A percentile compares a stretch with the other conserved stretches of the same genome.
These are phyloP conservation scores for Drosophila parthenogenetica DNA, from an alignment of 2,888 invertebrate genomes.

Conservation along the genomic window DNA sequence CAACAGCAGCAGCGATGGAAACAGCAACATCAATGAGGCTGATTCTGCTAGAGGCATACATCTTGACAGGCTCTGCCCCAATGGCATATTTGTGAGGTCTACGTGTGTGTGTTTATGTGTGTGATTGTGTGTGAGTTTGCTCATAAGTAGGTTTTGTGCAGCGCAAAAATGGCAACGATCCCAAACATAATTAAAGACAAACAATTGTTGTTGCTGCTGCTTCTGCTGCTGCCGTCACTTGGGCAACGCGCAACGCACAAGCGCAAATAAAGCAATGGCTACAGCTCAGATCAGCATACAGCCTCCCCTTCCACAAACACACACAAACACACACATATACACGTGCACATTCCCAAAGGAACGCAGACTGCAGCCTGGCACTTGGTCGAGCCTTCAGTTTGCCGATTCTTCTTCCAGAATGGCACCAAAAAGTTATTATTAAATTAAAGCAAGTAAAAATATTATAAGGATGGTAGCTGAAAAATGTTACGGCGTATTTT, in stretches of 20 bases:
- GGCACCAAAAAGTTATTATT: slow-evolving; percentile 46
- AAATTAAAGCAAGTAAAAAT: slow-evolving; percentile 40
- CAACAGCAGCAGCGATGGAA: slow-evolving; percentile 62
- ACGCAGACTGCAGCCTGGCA: slow-evolving; percentile 30
- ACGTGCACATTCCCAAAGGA: slow-evolving; percentile 6
- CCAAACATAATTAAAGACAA: slow-evolving; percentile 81
- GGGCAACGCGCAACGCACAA: slow-evolving; percentile 58
- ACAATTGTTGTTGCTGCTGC: slow-evolving; percentile 62
- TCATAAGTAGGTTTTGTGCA: slow-evolving; percentile 67
- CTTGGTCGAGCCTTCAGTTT: slow-evolving; percentile 11
- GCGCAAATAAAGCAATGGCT: slow-evolving; percentile 65
- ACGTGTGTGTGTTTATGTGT: too few relatives aligned
- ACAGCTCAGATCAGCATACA: slow-evolving; percentile 23
- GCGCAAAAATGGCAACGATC: slow-evolving; percentile 67
- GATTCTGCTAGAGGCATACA: slow-evolving; percentile 30
- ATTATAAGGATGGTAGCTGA: slow-evolving; percentile 36
- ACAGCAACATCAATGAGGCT: slow-evolving; percentile 20
- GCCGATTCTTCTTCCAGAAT: neutral
- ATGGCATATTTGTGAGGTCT: slow-evolving; percentile 9
- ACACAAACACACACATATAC: slow-evolving; percentile 19
- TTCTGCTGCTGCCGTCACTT: slow-evolving; percentile 39
- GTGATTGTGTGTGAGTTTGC: slow-evolving; percentile 22
- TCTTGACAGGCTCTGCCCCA: slow-evolving; percentile 36
- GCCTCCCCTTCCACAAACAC: neutral
- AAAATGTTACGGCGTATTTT: slow-evolving; percentile 66